These are phyloP conservation scores for Ophion obscuratus DNA, from an alignment of 2,888 invertebrate genomes.

Conservation along the genomic window DNA sequence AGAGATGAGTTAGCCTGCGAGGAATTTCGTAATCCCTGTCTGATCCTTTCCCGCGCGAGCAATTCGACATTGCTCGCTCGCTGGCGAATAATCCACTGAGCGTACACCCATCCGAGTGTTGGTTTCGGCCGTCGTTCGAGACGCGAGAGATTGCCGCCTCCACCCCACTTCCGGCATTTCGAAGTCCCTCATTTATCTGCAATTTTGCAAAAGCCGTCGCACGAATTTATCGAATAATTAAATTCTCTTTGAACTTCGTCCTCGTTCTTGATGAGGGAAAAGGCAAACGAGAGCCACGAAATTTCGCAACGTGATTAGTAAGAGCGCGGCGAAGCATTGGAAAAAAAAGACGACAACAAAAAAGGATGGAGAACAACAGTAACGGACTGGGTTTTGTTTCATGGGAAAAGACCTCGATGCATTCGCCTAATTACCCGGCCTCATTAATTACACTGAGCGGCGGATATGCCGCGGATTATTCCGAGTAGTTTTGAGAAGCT, in stretches of 20 bases:
- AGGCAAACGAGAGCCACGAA: not conserved
- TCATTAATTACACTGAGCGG: conserved; percentile 42
- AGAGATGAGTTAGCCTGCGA: conserved; percentile 12
- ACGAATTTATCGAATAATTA: not conserved
- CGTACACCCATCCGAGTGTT: not conserved
- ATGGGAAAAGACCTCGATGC: conserved; percentile 32
- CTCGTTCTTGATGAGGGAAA: conserved; percentile 4
- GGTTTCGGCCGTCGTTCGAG: not conserved
- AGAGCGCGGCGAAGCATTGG: conserved; percentile 21
- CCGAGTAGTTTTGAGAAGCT: conserved; percentile 32
- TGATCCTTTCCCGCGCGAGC: conserved; percentile 21
- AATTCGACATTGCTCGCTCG: conserved; percentile 3
- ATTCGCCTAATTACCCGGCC: conserved; percentile 51
- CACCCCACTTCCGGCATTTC: not conserved
- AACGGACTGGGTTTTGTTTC: not conserved
- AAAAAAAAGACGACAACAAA: conserved; percentile 22
- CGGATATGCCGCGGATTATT: conserved; percentile 23
- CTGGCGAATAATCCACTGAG: not conserved
- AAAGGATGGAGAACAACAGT: not conserved
- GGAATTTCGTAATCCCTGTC: conserved; percentile 46
- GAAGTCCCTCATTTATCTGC: not conserved
- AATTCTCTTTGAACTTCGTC: conserved; percentile 9
- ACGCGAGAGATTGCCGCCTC: not conserved
- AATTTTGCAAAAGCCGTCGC: not conserved
- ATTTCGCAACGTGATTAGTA: conserved; percentile 36